A percentile compares a stretch with the other conserved stretches of the same genome.
These are phyloP conservation scores for Drosophila neutralis DNA, from an alignment of 2,888 invertebrate species.

Conservation along the genomic window DNA sequence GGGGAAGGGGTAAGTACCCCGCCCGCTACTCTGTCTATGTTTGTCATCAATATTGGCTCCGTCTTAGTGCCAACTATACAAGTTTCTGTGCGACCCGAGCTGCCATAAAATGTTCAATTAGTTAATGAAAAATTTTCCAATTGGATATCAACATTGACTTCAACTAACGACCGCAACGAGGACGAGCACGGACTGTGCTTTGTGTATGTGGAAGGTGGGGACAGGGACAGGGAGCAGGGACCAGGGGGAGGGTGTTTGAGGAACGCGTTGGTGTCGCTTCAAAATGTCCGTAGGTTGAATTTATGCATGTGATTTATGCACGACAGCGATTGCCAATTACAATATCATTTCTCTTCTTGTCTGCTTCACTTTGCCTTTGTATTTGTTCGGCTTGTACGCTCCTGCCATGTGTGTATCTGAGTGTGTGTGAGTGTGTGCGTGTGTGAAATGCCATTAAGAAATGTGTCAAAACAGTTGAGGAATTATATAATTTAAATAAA, in stretches of 20 bases:
- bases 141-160: slow-evolving; percentile 79
- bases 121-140: slow-evolving; percentile 83
- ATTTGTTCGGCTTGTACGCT: slow-evolving; percentile 43
- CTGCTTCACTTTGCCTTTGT: slow-evolving; percentile 55
- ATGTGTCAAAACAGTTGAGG: slow-evolving; percentile 79
- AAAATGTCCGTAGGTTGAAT: slow-evolving; percentile 74
- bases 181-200: slow-evolving; percentile 8
- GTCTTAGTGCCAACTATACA: slow-evolving; percentile 39
- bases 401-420: slow-evolving; percentile 4
- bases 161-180: slow-evolving; percentile 63
- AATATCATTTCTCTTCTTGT: slow-evolving; percentile 78
- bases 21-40: slow-evolving; percentile 30
- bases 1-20: neutral
- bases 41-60: slow-evolving; percentile 75
- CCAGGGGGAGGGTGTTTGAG: neutral
- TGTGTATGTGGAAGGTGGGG: neutral
- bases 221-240: neutral
- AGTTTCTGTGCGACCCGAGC: slow-evolving; percentile 51
- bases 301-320: slow-evolving; percentile 80
- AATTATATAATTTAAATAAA: slow-evolving; percentile 63
- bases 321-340: slow-evolving; percentile 81
- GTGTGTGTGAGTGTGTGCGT: slow-evolving; percentile 37
- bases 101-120: slow-evolving; percentile 82
- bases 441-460: slow-evolving; percentile 73
- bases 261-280: slow-evolving; percentile 62